These are phyloP conservation scores for Alosa sapidissima DNA, from an alignment of 2,797 vertebrate genomes.

Conservation along the genomic window DNA sequence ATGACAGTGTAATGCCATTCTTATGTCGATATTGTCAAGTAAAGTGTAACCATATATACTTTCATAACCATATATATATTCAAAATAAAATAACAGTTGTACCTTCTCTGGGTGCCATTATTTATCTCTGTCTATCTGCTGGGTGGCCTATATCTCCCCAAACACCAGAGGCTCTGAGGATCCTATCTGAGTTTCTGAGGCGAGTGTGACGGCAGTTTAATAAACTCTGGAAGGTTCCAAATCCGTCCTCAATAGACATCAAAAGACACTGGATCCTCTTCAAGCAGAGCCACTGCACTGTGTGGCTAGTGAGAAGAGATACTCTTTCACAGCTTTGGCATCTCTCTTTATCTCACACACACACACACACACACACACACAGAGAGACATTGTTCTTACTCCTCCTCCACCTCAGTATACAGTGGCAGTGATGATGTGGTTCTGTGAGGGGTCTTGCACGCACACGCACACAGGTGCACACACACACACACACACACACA, in stretches of 20 bases:
- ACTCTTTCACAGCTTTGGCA: conserved; percentile 14
- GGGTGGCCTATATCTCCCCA: background rate
- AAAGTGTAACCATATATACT: no score
- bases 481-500: background rate
- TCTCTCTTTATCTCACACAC: background rate
- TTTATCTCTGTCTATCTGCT: background rate
- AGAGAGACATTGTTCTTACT: conserved; percentile 11
- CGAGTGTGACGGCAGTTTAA: background rate
- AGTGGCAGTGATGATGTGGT: conserved; percentile 5
- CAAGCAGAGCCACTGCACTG: background rate
- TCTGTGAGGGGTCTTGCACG: background rate
- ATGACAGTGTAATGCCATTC: no score
- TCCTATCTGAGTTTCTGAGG: background rate
- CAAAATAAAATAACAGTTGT: background rate
- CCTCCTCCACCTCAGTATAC: background rate
- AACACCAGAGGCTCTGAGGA: conserved; percentile 11
- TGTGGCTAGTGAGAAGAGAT: conserved; percentile 11
- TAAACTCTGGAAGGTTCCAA: conserved; percentile 13
- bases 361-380: conserved; percentile 23
- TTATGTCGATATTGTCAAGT: no score
- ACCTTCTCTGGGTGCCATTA: background rate
- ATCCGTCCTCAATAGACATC: conserved; percentile 19
- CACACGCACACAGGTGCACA: background rate
- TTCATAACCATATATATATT: no score
- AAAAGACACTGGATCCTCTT: conserved; percentile 25